Base-by-base conservation (phyloP, 2,113 vertebrate species). In the Centropristis striata region DNA sequence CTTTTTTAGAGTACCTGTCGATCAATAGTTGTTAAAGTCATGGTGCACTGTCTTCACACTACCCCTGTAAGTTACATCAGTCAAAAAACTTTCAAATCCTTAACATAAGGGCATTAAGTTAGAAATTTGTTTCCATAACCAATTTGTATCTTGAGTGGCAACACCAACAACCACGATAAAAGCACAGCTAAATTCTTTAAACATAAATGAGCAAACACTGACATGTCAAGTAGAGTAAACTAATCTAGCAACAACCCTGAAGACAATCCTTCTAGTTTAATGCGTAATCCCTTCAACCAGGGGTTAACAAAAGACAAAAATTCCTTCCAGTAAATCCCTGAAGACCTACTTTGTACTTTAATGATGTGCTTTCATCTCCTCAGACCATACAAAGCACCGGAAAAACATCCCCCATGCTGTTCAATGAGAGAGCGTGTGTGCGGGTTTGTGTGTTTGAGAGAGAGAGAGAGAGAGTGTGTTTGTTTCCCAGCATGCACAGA, bases 341-440 rank as follows among this genome's bases (percentile, higher is more conserved):
- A 91, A 85, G 87, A 89, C 82, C 90, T 81, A 81, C 89, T 92
- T 92, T 88, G 89, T 92, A 88, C 92, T 92, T 92, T 93, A 92
- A 92, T 92, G 88, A 92, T 84, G 84, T 89, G 84, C 90, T 92
- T 91, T 92, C 89, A 93, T 93, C 92, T 90, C 87, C 85, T 89
- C 81, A 90, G 88, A 90, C 89, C 81, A 78, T 88, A 89, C 89
- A 92, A 91, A 93, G 85, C 78, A 84, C 85, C 73, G 75, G 90
- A 91, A 91, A 92, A 90, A 91, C 82, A 82, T 80, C 85, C 88
- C 90, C 88, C 86, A 85, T 84, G 82, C 88, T 88, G 87, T 55
- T 89, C 73, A 64, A 68, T 83, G 89, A 80, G 88, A 65, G 78
- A 87, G 84, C 49, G 37, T 77, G 80, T 77, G 78, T 86, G 83